These are phyloP conservation scores for Resseliella maxima DNA, from an alignment of 2,888 invertebrate species.

Conservation along the genomic window DNA sequence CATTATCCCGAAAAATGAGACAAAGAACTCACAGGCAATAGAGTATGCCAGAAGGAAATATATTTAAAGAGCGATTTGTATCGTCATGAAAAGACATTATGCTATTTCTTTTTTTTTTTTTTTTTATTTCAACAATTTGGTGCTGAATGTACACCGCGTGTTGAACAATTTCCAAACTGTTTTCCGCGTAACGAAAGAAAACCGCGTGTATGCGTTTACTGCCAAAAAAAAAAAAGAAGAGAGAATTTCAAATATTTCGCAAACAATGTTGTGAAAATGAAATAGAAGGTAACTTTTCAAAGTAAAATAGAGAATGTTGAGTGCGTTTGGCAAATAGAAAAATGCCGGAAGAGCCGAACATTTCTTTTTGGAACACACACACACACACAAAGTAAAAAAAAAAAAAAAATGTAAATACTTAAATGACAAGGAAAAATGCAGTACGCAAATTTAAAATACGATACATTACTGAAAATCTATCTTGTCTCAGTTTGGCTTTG, in stretches of 20 bases:
- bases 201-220: neutral
- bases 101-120: neutral
- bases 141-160: no score
- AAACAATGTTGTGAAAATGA: neutral
- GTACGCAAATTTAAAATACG: neutral
- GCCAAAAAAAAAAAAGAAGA: no score
- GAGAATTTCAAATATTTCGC: neutral
- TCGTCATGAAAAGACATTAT: neutral
- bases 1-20: neutral
- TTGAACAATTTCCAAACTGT: neutral
- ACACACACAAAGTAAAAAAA: neutral
- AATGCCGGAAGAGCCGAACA: neutral
- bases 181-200: neutral
- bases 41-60: constrained; percentile 46
- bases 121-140: neutral
- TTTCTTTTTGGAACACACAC: neutral
- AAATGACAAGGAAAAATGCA: constrained; percentile 18
- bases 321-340: neutral
- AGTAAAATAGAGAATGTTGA: constrained; percentile 22
- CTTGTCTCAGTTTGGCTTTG: neutral
- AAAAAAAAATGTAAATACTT: neutral
- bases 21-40: neutral
- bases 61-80: constrained; percentile 27
- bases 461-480: neutral
- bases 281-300: neutral